Base-by-base conservation (phyloP, 2,888 invertebrate species). In the Didymodactylos carnosus region DNA sequence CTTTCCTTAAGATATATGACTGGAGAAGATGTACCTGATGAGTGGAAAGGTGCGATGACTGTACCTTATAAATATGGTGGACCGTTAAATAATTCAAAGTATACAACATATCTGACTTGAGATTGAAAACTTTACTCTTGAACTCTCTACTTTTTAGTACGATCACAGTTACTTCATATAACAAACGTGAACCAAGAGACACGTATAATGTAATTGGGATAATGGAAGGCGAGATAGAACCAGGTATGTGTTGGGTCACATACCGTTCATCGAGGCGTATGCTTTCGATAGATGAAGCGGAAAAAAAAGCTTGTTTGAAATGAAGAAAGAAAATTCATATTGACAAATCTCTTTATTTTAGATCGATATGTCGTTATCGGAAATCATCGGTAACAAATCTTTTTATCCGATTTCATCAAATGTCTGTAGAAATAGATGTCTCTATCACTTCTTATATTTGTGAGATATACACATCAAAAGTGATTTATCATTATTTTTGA, bases 201-300 rank as follows among this genome's bases (percentile, higher is more conserved):
- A 80, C 80, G 23, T 78, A 79, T 46, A 82, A 83, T 76, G 79
- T 81, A 11, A 78, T 82, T 11, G 82, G 81, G 19, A 77, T 80
- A 16, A 79, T 83, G 27, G 77, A 79, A 75, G 83, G 83, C 2
- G 78, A 78, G 73, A 79, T 78, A 75, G 81, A 81, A 77, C 78
- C 80, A 78, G 80, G 81, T 80, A 76, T 23, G 69, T 53, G 29
- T 35, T 11, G 27, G 19, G 25, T 46, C 16, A 46, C 16, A n/a
- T 19, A 14, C 19, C 16, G 11, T 14, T 13, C 14, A n/a, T 8
- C 0, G 19, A 4, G 1, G 14, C 5, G 6, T 14, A 10, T 5
- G 0, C 27, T 35, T 3, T 13, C 19, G 16, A 19, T 53, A 35
- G 39, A 72, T 19, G 19, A 19, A 46, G 46, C 46, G 16, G 46